Conservation (phyloP, 2,888 invertebrate species). For the Esperia sulphurella region DNA sequence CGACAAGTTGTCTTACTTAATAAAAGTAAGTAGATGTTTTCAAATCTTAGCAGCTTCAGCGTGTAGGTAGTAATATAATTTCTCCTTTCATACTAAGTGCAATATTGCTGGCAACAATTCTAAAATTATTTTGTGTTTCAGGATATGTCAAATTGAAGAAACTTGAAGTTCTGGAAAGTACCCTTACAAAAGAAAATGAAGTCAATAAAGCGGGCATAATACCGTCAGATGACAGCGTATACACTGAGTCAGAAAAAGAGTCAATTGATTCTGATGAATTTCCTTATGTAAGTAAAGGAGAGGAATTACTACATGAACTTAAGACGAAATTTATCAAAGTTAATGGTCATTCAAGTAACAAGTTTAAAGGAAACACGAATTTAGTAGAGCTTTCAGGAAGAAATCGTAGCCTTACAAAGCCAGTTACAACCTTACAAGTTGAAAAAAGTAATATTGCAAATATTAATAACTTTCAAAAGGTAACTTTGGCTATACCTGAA, state of each 20-base stretch:
- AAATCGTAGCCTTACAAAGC: conserved; percentile 48
- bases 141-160: conserved; percentile 80
- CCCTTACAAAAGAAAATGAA: conserved; percentile 47
- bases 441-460: conserved; percentile 44
- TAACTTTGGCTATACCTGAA: conserved; percentile 31
- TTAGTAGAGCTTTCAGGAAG: conserved; percentile 28
- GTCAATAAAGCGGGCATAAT: conserved; percentile 21
- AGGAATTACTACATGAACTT: conserved; percentile 42
- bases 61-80: too few relatives aligned
- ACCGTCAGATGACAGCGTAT: conserved; percentile 58
- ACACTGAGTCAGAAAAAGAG: conserved; percentile 69
- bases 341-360: conserved; percentile 9
- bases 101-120: too few relatives aligned
- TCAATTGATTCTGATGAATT: conserved; percentile 59
- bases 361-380: conserved; percentile 24
- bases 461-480: conserved; percentile 31
- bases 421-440: conserved; percentile 40
- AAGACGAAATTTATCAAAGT: conserved; percentile 34
- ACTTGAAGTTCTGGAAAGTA: conserved; percentile 70
- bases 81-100: too few relatives aligned
- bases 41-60: too few relatives aligned
- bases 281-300: conserved; percentile 39
- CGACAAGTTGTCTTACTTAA: too few relatives aligned
- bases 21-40: too few relatives aligned
- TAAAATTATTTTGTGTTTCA: conserved; percentile 49